phyloP scores from a whole-genome alignment of 2,113 vertebrate species.

The Paradisaea rubra region DNA sequence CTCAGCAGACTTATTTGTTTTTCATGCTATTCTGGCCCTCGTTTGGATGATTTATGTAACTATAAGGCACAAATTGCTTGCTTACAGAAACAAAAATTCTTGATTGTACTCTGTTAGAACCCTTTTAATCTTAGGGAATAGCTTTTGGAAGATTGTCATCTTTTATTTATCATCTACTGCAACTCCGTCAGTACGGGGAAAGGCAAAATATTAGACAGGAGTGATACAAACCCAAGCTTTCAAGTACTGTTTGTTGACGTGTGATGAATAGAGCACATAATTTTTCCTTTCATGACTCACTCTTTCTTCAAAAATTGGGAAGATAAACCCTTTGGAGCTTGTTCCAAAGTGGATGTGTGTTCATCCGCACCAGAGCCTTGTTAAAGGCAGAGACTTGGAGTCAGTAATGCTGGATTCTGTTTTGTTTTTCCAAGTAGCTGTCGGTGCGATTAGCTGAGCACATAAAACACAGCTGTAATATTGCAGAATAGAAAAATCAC shows the following conservation, averaged over 20 bases:
- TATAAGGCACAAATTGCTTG: neutral
- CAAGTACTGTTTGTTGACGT: neutral
- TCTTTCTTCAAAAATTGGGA: neutral
- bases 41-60: neutral
- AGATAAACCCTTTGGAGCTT: neutral
- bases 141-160: conserved; percentile 18
- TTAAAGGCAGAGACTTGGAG: neutral
- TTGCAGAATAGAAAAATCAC: neutral
- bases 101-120: neutral
- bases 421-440: neutral
- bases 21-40: neutral
- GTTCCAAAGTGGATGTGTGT: neutral
- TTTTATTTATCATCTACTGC: neutral
- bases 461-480: rapidly evolving
- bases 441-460: neutral
- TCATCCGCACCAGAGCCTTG: neutral
- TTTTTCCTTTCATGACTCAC: neutral
- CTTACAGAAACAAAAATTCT: neutral
- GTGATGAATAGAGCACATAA: neutral
- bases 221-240: conserved; percentile 1
- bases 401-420: neutral
- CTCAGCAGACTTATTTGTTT: neutral
- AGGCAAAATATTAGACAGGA: neutral
- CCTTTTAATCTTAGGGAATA: neutral
- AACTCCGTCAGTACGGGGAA: neutral